These are phyloP conservation scores for Aelia acuminata DNA, from an alignment of 2,888 invertebrate genomes.

Conservation along the genomic window DNA sequence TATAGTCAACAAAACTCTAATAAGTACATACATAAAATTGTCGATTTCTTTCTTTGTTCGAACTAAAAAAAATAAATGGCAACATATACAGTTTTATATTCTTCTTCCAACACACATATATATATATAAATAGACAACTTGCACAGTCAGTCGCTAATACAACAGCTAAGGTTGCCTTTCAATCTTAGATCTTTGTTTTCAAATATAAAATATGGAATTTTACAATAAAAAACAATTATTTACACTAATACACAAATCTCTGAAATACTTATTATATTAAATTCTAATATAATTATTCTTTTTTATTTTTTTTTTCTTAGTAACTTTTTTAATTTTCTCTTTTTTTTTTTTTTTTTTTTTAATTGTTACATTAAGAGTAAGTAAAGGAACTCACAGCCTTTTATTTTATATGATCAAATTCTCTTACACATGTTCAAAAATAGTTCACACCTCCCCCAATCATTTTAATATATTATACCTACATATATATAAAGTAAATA, in stretches of 20 bases:
- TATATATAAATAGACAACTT: slow-evolving; percentile 23
- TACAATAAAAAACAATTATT: slow-evolving; percentile 48
- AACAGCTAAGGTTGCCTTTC: slow-evolving; percentile 4
- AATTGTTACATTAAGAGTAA: background rate
- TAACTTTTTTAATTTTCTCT: no score
- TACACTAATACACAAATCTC: slow-evolving; percentile 1
- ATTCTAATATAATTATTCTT: slow-evolving; percentile 28
- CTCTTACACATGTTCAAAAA: slow-evolving; percentile 44
- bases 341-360: background rate
- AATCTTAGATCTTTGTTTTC: background rate
- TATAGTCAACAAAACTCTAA: slow-evolving; percentile 27
- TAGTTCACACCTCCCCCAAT: background rate
- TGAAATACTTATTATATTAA: slow-evolving; percentile 34
- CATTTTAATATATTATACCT: background rate
- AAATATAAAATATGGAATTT: slow-evolving; percentile 8
- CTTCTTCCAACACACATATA: background rate
- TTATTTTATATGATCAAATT: slow-evolving; percentile 37
- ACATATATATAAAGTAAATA: background rate
- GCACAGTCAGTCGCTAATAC: slow-evolving; percentile 25
- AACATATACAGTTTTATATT: slow-evolving; percentile 34
- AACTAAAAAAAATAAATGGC: slow-evolving; percentile 4
- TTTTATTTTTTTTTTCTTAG: background rate
- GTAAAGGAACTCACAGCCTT: slow-evolving; percentile 48
- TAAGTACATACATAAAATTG: slow-evolving; percentile 39
- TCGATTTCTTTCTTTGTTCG: background rate